phyloP scores from a whole-genome alignment of 2,888 invertebrate genomes.

The Cantharis rufa region DNA sequence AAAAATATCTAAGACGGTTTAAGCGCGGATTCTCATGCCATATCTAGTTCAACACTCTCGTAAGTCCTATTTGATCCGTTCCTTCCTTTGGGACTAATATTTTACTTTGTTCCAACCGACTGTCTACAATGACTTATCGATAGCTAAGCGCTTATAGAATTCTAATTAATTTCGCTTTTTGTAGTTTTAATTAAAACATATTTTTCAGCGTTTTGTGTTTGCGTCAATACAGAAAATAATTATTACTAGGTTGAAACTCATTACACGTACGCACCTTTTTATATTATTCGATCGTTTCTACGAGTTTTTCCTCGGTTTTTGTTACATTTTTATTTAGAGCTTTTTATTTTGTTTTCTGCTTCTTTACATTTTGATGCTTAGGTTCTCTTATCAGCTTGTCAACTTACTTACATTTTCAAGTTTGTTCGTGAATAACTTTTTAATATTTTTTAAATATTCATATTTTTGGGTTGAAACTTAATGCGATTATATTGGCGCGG shows the following conservation, averaged over 20 bases:
- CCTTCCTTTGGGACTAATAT: constrained; percentile 23
- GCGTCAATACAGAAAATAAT: not conserved
- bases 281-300: not conserved
- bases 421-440: not conserved
- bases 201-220: not conserved
- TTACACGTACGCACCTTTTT: not conserved
- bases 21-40: not conserved
- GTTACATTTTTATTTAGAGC: not conserved
- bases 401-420: not conserved
- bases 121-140: constrained; percentile 24
- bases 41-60: constrained; percentile 8
- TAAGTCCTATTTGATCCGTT: constrained; percentile 19
- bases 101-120: constrained; percentile 23
- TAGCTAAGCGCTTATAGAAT: not conserved
- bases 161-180: constrained; percentile 4
- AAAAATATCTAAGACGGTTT: not conserved
- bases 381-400: not conserved
- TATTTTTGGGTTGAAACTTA: too few relatives aligned
- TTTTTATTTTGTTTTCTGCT: not conserved
- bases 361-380: not conserved
- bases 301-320: not conserved
- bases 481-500: too few relatives aligned
- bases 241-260: not conserved
- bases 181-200: not conserved
- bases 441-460: not conserved